Evolutionary conservation across 2,113 vertebrate species (phyloP).

Genomic region (Prolemur simus): DNA sequence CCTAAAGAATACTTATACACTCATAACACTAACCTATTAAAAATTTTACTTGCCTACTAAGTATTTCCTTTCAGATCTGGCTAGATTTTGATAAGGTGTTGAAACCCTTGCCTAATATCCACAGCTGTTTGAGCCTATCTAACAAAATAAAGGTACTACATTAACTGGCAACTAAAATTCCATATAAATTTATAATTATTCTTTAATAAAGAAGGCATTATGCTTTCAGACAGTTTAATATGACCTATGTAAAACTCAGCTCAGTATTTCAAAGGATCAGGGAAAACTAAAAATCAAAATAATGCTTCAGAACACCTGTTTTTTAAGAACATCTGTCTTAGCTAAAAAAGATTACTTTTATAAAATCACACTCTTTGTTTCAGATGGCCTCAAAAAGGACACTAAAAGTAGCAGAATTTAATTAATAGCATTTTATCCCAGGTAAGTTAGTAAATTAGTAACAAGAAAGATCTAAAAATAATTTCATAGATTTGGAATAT

Average conservation of each 20-base stretch:
- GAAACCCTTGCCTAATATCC: constrained; percentile 30
- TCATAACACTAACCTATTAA: neutral
- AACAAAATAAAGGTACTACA: neutral
- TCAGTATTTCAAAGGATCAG: constrained; percentile 46
- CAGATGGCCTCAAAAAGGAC: constrained; percentile 37
- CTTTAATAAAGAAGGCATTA: constrained; percentile 7
- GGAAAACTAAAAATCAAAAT: constrained; percentile 43
- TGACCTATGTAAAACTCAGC: neutral
- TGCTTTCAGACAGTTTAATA: neutral
- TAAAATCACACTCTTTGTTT: constrained; percentile 34
- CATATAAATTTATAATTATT: neutral
- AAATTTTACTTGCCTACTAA: constrained; percentile 18
- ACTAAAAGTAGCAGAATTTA: neutral
- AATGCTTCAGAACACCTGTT: constrained; percentile 47
- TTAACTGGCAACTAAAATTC: constrained; percentile 10
- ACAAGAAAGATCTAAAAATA: neutral
- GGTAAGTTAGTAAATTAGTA: neutral
- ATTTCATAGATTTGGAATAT: neutral
- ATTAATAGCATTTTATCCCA: constrained; percentile 1
- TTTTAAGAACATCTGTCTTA: constrained; percentile 44
- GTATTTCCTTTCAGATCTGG: constrained; percentile 16
- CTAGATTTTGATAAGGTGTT: neutral
- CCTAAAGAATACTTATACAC: neutral
- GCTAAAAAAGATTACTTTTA: constrained; percentile 37
- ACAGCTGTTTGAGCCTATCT: neutral